Base-by-base conservation (phyloP, 2,888 invertebrate species). In the Eledona agricola region DNA sequence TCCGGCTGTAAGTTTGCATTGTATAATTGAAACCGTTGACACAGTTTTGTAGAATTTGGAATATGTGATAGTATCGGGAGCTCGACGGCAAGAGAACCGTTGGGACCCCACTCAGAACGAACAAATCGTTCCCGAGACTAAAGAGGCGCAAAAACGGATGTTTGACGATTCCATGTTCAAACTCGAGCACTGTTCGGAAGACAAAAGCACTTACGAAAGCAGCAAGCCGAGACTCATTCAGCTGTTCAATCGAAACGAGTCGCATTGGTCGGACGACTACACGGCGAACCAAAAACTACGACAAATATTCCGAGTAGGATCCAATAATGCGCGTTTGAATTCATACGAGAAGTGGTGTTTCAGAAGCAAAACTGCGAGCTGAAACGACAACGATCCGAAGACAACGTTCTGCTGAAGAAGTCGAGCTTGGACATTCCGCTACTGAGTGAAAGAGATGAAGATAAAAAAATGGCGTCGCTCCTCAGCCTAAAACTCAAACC, bases 161-260 rank as follows among this genome's bases (percentile, higher is more conserved):
- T 94, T 92, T 65, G 93, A 93, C 65, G 97, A 99, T 85, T 89
- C 98, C 3, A 99, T 99, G 99, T 99, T 90, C 74, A 94, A 92
- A 72, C 78, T 99, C 60, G 97, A 99, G 72, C 98, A 99, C 76
- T 90, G 90, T 37, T 85, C 86, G 0, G 87, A 88, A 35, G 97
- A 97, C 76, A 81, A 82, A 52, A 84, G 82, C 63, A 78, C 81
- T 7, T 87, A 89, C 0, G 87, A 86, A 63, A 81, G 81, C 54
- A 82, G 87, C 0, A 87, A 88, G 62, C 89, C 91, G 0, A 76
- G 85, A 5, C 77, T 99, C 0, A 86, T 87, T 4, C 82, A 83
- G 62, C 79, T 97, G 2, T 89, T 90, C 60, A 86, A 88, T 12
- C 80, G 89, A 45, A 90, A 93, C 67, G 89, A 92, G 65, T 83